phyloP scores from a whole-genome alignment of 2,113 vertebrate species.

The Himantopus leucocephalus region DNA sequence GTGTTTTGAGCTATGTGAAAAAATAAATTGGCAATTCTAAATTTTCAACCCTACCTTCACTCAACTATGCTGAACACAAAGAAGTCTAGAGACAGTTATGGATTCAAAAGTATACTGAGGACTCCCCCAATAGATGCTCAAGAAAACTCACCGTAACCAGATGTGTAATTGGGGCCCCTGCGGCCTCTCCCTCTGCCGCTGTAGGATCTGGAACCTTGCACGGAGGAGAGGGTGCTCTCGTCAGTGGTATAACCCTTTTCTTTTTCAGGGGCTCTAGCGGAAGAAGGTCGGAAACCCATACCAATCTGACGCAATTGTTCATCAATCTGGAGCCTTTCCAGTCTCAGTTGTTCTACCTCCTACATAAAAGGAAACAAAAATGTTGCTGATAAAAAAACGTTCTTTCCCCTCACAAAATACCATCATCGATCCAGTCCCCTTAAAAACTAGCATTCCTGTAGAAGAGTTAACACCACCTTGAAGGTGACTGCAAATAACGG shows the following conservation, averaged over 20 bases:
- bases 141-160: conserved; percentile 86
- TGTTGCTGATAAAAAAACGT: background rate
- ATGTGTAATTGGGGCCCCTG: conserved; percentile 89
- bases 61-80: background rate
- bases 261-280: conserved; percentile 80
- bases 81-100: background rate
- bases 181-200: conserved; percentile 91
- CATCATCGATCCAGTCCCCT: accelerated
- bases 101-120: accelerated
- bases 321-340: conserved; percentile 97
- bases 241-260: conserved; percentile 88
- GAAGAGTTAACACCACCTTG: background rate
- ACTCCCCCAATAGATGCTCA: background rate
- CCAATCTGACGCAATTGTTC: conserved; percentile 95
- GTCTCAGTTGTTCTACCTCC: conserved; percentile 96
- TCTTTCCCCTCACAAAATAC: background rate
- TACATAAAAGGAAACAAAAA: conserved; percentile 45
- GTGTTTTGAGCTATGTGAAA: background rate
- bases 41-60: background rate
- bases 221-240: conserved; percentile 81
- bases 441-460: background rate
- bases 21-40: background rate
- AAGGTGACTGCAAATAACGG: background rate
- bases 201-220: conserved; percentile 90
- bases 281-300: conserved; percentile 88